Conservation (phyloP, 2,888 invertebrate species). For the Allolobophora icterica region DNA sequence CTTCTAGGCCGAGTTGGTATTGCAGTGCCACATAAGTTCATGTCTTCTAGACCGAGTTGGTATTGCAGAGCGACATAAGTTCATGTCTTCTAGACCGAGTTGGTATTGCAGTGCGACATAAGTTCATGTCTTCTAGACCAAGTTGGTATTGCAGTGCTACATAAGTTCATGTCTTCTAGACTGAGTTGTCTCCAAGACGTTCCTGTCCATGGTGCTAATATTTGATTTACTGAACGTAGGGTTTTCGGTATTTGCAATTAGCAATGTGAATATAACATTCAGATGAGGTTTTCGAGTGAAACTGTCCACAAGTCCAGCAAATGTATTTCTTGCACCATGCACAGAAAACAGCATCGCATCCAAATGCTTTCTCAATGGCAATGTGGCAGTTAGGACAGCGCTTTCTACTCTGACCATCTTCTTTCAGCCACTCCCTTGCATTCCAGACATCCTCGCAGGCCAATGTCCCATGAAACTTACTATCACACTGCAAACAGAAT, state of each 20-base stretch:
- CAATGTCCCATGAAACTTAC: background rate
- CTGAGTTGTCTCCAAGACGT: background rate
- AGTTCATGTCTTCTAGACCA: no score
- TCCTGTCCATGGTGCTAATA: background rate
- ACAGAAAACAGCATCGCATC: background rate
- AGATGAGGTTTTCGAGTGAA: background rate
- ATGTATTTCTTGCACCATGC: background rate
- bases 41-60: no score
- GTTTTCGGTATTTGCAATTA: background rate
- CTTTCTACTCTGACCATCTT: background rate
- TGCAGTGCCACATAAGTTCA: no score
- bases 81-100: no score
- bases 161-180: no score
- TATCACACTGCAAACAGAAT: background rate
- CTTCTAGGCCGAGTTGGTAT: no score
- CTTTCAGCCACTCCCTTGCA: background rate
- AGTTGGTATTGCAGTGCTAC: no score
- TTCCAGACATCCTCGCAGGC: background rate
- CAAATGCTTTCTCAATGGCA: background rate
- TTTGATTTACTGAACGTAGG: background rate
- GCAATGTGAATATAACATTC: background rate
- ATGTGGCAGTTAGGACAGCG: background rate
- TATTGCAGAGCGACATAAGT: no score
- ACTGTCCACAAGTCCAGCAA: background rate
- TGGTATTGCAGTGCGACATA: no score